A percentile compares a stretch with the other conserved stretches of the same genome.
Conservation (phyloP, 2,113 vertebrate genomes). For the Phalacrocorax carbo region DNA sequence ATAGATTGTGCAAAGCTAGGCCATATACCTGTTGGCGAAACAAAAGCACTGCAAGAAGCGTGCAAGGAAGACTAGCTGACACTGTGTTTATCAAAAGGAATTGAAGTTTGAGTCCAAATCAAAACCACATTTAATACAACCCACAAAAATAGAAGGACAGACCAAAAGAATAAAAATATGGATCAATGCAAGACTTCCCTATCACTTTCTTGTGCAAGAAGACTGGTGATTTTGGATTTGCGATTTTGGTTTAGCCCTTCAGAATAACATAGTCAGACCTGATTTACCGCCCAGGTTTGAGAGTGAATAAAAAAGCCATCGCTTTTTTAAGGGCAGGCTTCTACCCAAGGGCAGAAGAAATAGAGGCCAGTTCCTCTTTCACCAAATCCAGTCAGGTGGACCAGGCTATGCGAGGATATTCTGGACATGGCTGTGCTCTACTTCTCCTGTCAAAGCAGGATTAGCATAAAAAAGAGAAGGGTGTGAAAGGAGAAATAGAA, state of each 20-base stretch:
- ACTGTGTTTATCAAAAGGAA: not conserved
- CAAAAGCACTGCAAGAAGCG: not conserved
- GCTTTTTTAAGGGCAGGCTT: not conserved
- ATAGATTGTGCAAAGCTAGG: conserved; percentile 7
- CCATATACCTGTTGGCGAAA: not conserved
- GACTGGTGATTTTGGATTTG: not conserved
- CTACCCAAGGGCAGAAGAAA: not conserved
- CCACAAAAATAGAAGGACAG: not conserved
- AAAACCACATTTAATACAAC: not conserved
- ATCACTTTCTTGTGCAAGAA: not conserved
- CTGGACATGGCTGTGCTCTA: not conserved
- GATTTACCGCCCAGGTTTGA: not conserved
- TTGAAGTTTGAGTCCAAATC: not conserved
- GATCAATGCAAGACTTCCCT: not conserved
- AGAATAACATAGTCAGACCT: not conserved
- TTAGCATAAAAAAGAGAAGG: not conserved
- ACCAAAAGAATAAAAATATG: not conserved
- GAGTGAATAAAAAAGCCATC: not conserved
- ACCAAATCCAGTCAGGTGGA: not conserved
- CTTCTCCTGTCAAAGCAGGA: not conserved
- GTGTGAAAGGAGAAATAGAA: not conserved
- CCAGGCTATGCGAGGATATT: not conserved
- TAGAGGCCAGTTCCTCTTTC: not conserved
- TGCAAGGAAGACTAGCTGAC: not conserved
- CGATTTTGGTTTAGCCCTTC: not conserved